Evolutionary conservation across 2,888 invertebrate species (phyloP), one percentile per base, ranked within the genome.

Genomic region (Ennomos fuscantarius): DNA sequence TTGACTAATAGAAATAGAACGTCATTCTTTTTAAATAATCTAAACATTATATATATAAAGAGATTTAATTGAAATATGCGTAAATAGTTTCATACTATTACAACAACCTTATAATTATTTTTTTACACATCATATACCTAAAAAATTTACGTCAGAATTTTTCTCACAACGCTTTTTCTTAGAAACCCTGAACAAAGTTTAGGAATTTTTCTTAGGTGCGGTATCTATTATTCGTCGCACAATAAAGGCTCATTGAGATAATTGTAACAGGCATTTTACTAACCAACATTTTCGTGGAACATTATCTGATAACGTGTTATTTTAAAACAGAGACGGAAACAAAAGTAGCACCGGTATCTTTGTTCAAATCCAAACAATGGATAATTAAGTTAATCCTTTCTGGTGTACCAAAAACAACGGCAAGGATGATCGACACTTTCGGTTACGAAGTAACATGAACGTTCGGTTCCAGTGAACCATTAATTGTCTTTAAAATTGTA

Each of bases 371-470:
- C 45, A 63, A 71, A 84, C 82, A 86, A 85, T 78, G 64, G 76
- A 37, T 70, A 77, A 81, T 82, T 78, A 78, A 70, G 66, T 56
- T 72, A 79, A 85, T 79, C 79, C 78, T 69, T 81, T 86, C 76
- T 72, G 69, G 69, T 47, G 58, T 52, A 72, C 60, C 63, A 56
- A 68, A 70, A 74, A 70, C 68, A 73, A 58, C 56, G 52, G 65
- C 55, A 57, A 36, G 37, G 13, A 47, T 61, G 41, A 52, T 58
- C 48, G 52, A 43, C 44, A 45, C 45, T 49, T 37, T 44, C 41
- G 6, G 35, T 24, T 24, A 24, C 24, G 5, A 24, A 6, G 24
- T 24, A 24, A 24, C 6, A 3, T 24, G 5, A 6, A 24, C 1
- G 3, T 24, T 24, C 24, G 0, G 24, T 24, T 24, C 11, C 12